A percentile compares a stretch with the other conserved stretches of the same genome.
Conservation (phyloP, 2,113 vertebrate species). For the Mormyrus lacerda region DNA sequence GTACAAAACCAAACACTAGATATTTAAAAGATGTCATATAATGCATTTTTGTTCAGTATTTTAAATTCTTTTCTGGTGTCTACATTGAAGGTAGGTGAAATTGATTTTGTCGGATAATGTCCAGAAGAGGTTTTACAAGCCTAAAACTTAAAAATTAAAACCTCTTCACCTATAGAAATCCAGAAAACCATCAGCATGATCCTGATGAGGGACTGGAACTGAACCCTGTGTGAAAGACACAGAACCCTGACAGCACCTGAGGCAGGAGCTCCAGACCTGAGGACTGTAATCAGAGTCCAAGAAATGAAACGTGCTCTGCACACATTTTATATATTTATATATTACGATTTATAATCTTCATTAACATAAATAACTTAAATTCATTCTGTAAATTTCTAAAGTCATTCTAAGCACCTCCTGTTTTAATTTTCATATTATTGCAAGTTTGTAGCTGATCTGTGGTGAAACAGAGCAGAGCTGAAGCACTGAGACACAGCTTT, state of each 20-base stretch:
- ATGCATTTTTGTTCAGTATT: background rate
- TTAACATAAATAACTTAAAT: background rate
- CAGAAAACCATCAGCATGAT: background rate
- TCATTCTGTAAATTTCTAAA: too few relatives aligned
- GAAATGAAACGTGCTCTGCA: conserved; percentile 48
- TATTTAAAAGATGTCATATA: too few relatives aligned
- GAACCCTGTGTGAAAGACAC: background rate
- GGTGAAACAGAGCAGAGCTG: background rate
- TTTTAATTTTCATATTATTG: background rate
- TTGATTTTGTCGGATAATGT: too few relatives aligned
- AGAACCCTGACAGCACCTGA: conserved; percentile 33
- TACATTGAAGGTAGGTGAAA: background rate
- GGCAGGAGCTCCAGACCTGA: conserved; percentile 42
- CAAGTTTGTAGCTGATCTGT: background rate
- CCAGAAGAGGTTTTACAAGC: too few relatives aligned
- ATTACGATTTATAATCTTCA: conserved; percentile 25
- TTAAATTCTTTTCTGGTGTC: too few relatives aligned
- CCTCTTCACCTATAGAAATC: too few relatives aligned
- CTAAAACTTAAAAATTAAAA: too few relatives aligned
- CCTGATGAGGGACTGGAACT: background rate
- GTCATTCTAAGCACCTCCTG: background rate
- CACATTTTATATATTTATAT: conserved; percentile 44
- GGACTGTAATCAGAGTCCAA: background rate
- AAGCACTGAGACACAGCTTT: background rate
- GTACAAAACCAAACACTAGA: too few relatives aligned